A percentile compares a stretch with the other conserved stretches of the same genome.
Conservation (phyloP, 2,113 vertebrate species). For the Nibea albiflora region DNA sequence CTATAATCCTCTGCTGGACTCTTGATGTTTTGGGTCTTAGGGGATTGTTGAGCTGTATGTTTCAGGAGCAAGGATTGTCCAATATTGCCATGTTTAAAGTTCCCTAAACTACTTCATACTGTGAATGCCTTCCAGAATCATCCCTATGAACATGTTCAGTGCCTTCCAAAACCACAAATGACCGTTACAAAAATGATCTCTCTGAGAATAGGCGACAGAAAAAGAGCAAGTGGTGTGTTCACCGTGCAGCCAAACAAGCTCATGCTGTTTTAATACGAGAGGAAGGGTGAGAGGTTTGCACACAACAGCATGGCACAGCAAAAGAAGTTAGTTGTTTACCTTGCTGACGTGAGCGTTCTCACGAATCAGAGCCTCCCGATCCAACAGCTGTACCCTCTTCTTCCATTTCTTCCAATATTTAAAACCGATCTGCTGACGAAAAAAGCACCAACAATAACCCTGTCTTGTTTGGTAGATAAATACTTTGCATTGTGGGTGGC, state of each 20-base stretch:
- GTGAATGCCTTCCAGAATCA: not conserved
- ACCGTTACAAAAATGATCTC: not conserved
- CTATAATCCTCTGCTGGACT: not conserved
- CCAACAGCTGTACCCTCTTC: not conserved
- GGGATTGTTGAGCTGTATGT: not conserved
- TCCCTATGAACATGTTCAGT: not conserved
- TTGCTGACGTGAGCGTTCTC: not conserved
- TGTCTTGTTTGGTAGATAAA: not conserved
- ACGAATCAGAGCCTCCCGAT: not conserved
- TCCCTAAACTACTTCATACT: not conserved
- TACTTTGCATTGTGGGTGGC: not conserved
- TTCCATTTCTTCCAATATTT: not conserved
- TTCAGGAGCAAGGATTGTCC: not conserved
- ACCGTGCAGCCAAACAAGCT: not conserved
- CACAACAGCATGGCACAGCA: not conserved
- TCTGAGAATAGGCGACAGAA: not conserved
- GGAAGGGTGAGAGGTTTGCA: not conserved
- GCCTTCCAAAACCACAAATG: not conserved
- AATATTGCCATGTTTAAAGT: conserved; percentile 2
- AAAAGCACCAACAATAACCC: not conserved
- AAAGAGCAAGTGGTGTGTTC: not conserved
- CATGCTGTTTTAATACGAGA: not conserved
- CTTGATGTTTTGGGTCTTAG: not conserved
- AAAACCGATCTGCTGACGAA: not conserved
- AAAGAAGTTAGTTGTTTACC: not conserved